Evolutionary conservation across 2,113 vertebrate species (phyloP).

Genomic region (Xenopus borealis): DNA sequence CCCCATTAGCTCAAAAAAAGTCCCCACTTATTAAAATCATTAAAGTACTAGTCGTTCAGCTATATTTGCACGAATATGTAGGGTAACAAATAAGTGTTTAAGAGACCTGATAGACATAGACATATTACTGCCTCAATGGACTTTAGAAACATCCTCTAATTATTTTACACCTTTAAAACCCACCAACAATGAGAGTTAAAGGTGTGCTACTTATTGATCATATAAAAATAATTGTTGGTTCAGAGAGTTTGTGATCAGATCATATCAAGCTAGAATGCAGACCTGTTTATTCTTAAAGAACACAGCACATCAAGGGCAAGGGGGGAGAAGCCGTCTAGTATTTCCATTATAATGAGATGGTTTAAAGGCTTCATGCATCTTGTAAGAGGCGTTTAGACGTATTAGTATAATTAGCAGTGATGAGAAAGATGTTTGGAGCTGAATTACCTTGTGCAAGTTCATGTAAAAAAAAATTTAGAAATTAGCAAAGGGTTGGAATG

Average conservation of each 20-base stretch:
- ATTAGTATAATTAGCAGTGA: constrained; percentile 94
- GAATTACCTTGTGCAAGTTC: constrained; percentile 91
- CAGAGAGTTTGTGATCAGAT: not conserved
- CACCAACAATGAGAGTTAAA: too few species aligned
- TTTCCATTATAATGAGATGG: constrained; percentile 84
- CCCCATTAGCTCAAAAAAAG: too few species aligned
- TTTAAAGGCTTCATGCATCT: constrained; percentile 87
- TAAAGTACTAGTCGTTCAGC: too few species aligned
- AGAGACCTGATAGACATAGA: not conserved
- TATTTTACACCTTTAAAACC: too few species aligned
- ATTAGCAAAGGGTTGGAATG: constrained; percentile 83
- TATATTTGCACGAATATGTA: too few species aligned
- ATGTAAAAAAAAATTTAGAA: constrained; percentile 79
- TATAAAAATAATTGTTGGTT: not conserved
- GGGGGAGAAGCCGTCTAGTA: constrained; percentile 71
- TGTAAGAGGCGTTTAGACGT: constrained; percentile 88
- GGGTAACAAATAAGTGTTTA: too few species aligned
- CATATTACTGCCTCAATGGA: too few species aligned
- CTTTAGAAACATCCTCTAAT: too few species aligned
- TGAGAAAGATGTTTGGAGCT: constrained; percentile 90
- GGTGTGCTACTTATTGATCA: not conserved
- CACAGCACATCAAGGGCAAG: not conserved
- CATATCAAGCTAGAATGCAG: not conserved
- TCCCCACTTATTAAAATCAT: too few species aligned
- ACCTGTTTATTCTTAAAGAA: constrained; percentile 17